These are phyloP conservation scores for Nannoperca obscura DNA, from an alignment of 2,797 vertebrate species.

Conservation along the genomic window DNA sequence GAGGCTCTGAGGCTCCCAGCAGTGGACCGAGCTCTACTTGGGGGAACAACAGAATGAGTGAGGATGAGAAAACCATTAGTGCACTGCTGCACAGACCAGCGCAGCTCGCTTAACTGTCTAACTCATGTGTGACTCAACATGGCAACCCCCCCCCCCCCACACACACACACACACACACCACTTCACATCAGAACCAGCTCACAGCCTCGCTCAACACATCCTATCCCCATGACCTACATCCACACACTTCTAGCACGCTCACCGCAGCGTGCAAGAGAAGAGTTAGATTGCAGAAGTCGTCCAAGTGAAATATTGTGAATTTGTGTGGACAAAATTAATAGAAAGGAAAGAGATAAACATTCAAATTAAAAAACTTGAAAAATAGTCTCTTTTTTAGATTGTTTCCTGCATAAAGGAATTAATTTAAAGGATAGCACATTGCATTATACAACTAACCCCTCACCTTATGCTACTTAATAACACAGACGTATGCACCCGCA, in stretches of 20 bases:
- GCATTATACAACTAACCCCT: slow-evolving; percentile 2
- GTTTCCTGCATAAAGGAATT: neutral
- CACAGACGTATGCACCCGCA: slow-evolving; percentile 13
- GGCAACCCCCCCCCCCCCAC: neutral
- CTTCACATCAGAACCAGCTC: slow-evolving; percentile 44
- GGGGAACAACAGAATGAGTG: slow-evolving; percentile 12
- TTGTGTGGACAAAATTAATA: too few species aligned
- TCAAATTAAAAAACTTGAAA: neutral
- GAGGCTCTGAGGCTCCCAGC: neutral
- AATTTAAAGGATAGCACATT: neutral
- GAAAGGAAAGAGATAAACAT: too few species aligned
- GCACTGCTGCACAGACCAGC: slow-evolving; percentile 36
- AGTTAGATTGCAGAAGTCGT: slow-evolving; percentile 22
- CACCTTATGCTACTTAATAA: slow-evolving; percentile 11
- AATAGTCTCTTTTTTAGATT: neutral
- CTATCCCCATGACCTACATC: slow-evolving; percentile 70
- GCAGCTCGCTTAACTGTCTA: slow-evolving; percentile 12
- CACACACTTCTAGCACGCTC: slow-evolving; percentile 45
- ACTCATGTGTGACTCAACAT: slow-evolving; percentile 46
- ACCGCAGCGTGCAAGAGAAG: slow-evolving; percentile 38
- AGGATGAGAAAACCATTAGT: slow-evolving; percentile 33
- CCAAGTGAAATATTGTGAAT: neutral
- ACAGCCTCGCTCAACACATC: slow-evolving; percentile 27
- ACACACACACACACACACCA: neutral
- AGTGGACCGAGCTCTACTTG: slow-evolving; percentile 6